These are phyloP conservation scores for Onychorhynchus coronatus DNA, from an alignment of 2,113 vertebrate genomes.

Conservation along the genomic window DNA sequence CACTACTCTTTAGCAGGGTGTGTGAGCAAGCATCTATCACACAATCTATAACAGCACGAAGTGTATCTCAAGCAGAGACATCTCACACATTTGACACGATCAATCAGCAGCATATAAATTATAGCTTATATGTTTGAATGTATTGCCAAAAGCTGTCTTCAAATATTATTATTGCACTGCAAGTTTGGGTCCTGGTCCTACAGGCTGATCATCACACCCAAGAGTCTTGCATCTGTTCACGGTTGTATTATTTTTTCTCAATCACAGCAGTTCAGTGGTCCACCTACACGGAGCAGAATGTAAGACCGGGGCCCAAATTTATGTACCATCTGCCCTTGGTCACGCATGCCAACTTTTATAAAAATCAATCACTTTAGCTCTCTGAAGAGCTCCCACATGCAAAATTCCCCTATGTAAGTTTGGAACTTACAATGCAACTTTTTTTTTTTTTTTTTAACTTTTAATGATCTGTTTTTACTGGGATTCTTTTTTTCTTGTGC, in stretches of 20 bases:
- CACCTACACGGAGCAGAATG: constrained; percentile 48
- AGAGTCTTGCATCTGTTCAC: neutral
- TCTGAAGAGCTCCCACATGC: neutral
- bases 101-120: neutral
- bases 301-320: constrained; percentile 42
- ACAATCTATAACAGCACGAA: neutral
- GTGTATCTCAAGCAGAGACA: neutral
- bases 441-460: neutral
- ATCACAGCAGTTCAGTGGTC: constrained; percentile 38
- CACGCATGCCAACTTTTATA: constrained; percentile 36
- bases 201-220: neutral
- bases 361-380: constrained; percentile 45
- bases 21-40: neutral
- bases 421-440: neutral
- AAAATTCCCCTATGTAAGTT: neutral
- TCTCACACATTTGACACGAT: neutral
- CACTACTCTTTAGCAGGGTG: neutral
- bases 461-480: neutral
- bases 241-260: neutral
- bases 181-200: neutral
- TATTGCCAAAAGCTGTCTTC: neutral
- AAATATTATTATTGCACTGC: neutral
- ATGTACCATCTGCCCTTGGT: constrained; percentile 55
- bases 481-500: neutral
- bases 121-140: neutral